Base-by-base conservation (phyloP, 2,797 vertebrate genomes). In the Hirundo rustica region DNA sequence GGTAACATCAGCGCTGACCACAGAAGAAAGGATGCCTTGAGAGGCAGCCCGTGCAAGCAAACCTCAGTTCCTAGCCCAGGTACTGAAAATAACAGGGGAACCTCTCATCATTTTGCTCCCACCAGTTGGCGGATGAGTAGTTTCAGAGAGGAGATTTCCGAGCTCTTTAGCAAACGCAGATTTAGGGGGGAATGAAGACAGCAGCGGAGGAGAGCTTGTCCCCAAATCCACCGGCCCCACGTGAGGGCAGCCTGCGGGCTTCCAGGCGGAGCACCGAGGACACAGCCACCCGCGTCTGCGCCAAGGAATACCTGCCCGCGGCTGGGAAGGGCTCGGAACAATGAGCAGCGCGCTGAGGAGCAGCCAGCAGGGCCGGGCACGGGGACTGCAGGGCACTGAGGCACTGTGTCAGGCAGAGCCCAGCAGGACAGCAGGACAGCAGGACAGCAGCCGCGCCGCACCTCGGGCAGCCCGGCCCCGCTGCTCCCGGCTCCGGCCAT, bases 221-320 rank as follows among this genome's bases (percentile, higher is more conserved):
- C 34, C 50, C 57, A 64, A 18, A 71, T 18, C 11, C 54, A 19
- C 53, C 15, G 64, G 45, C 26, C 32, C 21, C 18, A n/a, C 7
- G 4, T 0, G 19, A 44, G 48, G 0, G 3, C 30, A 62, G 22
- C 2, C 0, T 3, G 2, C 3, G 25, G 79, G 40, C 60, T 42
- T 60, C 40, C 34, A 60, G 34, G 61, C 11, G 38, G 38, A 88
- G 53, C 0, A 0, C 4, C 0, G 15, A 0, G 0, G 55, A 21
- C 30, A 15, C 9, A 61, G 54, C 57, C 74, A 18, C 32, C 71
- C n/a, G 22, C 4, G 5, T 2, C 48, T 10, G 18, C n/a, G 23
- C 8, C 30, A 62, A 7, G 51, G 23, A 58, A 60, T 4, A 16
- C 30, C 45, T 29, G 54, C 13, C 81, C 3, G 13, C 0, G 2